Evolutionary conservation across 2,797 vertebrate species (phyloP).

Genomic region (Falco biarmicus): DNA sequence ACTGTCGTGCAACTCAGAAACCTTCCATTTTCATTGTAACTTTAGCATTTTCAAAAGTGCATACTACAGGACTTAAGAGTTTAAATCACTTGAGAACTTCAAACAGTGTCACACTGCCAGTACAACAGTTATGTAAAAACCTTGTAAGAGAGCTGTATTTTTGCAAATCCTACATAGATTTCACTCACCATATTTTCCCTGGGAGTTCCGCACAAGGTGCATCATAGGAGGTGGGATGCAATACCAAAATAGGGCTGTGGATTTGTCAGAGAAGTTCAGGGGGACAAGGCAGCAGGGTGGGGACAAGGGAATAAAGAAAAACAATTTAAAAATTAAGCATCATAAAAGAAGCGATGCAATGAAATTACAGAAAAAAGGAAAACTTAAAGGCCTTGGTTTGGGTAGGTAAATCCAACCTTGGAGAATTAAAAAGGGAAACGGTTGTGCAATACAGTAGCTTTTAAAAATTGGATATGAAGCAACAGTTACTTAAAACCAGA

Average conservation of each 20-base stretch:
- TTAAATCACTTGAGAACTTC: neutral
- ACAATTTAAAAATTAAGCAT: neutral
- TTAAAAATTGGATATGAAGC: neutral
- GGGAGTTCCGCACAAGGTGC: neutral
- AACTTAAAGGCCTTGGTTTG: neutral
- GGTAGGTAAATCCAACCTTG: neutral
- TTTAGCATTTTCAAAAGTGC: neutral
- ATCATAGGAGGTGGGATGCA: accelerated
- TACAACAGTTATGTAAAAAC: neutral
- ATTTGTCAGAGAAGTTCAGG: neutral
- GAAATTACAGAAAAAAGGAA: neutral
- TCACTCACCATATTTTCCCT: neutral
- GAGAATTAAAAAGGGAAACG: neutral
- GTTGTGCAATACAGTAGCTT: neutral
- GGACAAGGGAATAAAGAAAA: neutral
- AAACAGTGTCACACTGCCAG: neutral
- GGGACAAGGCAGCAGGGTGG: neutral
- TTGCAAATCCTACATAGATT: neutral
- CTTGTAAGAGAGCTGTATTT: neutral
- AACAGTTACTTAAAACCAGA: neutral
- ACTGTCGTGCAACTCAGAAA: neutral
- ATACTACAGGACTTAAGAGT: neutral
- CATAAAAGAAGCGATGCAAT: neutral
- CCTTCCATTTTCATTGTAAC: neutral
- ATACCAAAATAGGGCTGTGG: neutral